A percentile compares a stretch with the other conserved stretches of the same genome.
Evolutionary conservation across 2,888 invertebrate genomes (phyloP).

Genomic region (Diarsia brunnea): DNA sequence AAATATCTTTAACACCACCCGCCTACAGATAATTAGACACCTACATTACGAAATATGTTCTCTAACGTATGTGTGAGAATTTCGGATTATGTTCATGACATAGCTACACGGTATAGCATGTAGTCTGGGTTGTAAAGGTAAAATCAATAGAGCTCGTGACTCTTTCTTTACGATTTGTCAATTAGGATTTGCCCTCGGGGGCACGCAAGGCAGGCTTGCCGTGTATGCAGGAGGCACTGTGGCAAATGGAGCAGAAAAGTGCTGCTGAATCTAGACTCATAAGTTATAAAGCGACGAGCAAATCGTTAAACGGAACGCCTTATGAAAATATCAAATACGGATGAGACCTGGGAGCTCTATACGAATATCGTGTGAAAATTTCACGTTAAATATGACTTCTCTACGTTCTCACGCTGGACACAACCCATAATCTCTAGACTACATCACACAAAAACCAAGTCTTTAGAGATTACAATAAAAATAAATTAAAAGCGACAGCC

Average conservation of each 20-base stretch:
- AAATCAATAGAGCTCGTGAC: slow-evolving; percentile 42
- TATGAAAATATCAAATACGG: neutral
- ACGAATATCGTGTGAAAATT: neutral
- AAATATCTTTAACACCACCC: slow-evolving; percentile 77
- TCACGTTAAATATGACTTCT: too few species aligned
- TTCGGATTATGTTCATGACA: slow-evolving; percentile 43
- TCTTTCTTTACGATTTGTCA: slow-evolving; percentile 30
- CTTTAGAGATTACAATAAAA: slow-evolving; percentile 45
- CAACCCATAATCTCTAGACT: neutral
- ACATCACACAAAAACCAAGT: neutral
- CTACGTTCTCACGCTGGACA: too few species aligned
- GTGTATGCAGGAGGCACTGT: neutral
- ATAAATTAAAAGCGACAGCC: slow-evolving; percentile 49
- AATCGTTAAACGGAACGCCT: neutral
- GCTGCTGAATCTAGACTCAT: neutral
- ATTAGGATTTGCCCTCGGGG: slow-evolving; percentile 20
- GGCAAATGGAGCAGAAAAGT: neutral
- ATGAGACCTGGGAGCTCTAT: neutral
- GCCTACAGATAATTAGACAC: slow-evolving; percentile 75
- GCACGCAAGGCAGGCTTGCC: neutral
- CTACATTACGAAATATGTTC: slow-evolving; percentile 64
- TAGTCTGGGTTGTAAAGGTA: slow-evolving; percentile 12
- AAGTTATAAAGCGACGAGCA: neutral
- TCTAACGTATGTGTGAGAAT: slow-evolving; percentile 52
- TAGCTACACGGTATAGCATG: slow-evolving; percentile 6